Percentiles rank a stretch among this genome's conserved stretches.
Conservation (phyloP, 1,140 invertebrate species). For the Nymphalis io region DNA sequence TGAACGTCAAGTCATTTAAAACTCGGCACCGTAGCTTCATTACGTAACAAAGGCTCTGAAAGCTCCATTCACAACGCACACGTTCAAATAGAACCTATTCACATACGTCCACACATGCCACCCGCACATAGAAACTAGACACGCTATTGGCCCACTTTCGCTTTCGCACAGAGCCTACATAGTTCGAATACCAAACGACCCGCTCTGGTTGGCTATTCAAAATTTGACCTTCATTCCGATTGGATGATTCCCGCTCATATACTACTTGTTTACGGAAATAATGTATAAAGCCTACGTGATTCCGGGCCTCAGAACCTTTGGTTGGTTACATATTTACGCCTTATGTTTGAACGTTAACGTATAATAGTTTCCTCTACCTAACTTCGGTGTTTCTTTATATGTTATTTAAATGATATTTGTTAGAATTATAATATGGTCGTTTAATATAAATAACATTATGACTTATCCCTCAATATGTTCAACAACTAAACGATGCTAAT, state of each 20-base stretch:
- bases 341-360: constrained; percentile 16
- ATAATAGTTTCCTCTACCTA: not conserved
- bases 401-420: not conserved
- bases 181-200: constrained; percentile 60
- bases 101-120: constrained; percentile 49
- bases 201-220: constrained; percentile 60
- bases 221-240: constrained; percentile 68
- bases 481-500: too few relatives aligned
- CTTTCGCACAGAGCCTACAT: constrained; percentile 71
- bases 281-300: constrained; percentile 53
- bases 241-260: constrained; percentile 57
- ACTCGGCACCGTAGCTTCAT: constrained; percentile 33
- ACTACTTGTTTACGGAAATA: constrained; percentile 63
- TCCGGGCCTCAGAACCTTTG: constrained; percentile 38
- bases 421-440: not conserved
- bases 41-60: constrained; percentile 50
- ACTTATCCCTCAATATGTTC: too few relatives aligned
- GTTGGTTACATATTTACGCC: constrained; percentile 35
- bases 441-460: not conserved
- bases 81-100: constrained; percentile 36
- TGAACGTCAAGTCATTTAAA: constrained; percentile 28
- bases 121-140: constrained; percentile 51
- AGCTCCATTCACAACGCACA: constrained; percentile 57
- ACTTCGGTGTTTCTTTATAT: not conserved
- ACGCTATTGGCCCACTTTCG: constrained; percentile 66